These are phyloP conservation scores for Frankliniella intonsa DNA, from an alignment of 2,888 invertebrate species.

Conservation along the genomic window DNA sequence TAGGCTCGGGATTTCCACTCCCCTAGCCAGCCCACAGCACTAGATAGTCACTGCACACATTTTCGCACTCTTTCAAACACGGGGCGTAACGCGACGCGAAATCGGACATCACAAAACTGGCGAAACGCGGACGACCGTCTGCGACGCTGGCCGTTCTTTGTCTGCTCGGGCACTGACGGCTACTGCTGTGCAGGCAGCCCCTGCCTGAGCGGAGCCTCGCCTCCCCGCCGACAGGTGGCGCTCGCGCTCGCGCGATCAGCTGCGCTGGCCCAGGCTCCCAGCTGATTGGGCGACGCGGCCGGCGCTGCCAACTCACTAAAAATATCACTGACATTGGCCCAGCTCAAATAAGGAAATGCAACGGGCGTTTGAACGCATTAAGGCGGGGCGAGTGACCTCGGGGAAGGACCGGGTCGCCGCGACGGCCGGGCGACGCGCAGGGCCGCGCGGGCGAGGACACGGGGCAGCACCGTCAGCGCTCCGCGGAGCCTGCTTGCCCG, in stretches of 20 bases:
- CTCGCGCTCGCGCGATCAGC: background rate
- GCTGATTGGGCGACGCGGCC: background rate
- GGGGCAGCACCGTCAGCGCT: background rate
- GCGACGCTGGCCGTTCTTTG: background rate
- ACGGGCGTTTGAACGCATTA: background rate
- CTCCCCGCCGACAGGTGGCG: background rate
- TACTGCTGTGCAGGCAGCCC: background rate
- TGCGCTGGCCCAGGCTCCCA: background rate
- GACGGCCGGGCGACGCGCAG: background rate
- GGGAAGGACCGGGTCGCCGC: background rate
- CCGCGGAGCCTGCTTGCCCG: background rate
- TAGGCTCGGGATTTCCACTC: background rate
- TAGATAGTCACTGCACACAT: background rate
- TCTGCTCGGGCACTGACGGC: background rate
- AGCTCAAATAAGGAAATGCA: conserved; percentile 15
- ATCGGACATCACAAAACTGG: background rate
- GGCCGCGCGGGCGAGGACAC: background rate
- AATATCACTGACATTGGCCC: conserved; percentile 3
- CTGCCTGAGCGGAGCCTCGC: background rate
- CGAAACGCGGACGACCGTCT: background rate
- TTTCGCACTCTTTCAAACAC: background rate
- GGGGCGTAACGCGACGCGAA: background rate
- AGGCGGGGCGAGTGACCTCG: background rate
- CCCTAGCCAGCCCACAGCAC: conserved; percentile 12
- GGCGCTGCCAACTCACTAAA: conserved; percentile 16